Conservation (phyloP, 2,113 vertebrate genomes). For the Typhlomys cinereus region DNA sequence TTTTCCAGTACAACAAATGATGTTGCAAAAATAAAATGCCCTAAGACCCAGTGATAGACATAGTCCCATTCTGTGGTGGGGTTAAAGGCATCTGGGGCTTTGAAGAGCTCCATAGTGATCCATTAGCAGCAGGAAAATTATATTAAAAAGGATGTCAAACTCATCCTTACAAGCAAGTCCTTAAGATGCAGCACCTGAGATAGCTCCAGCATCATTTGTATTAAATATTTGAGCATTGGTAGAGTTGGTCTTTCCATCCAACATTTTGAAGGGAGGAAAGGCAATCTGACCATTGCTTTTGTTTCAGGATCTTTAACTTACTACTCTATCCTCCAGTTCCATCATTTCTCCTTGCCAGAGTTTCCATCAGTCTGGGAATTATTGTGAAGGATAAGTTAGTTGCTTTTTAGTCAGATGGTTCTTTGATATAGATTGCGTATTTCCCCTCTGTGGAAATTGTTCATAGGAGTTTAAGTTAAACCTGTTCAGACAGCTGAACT, state of each 20-base stretch:
- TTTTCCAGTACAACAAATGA: constrained; percentile 4
- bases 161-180: not conserved
- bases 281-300: not conserved
- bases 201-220: not conserved
- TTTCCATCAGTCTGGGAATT: constrained; percentile 19
- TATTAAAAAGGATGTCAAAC: not conserved
- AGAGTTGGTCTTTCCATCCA: not conserved
- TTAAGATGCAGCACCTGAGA: not conserved
- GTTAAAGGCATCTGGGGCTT: not conserved
- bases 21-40: constrained; percentile 15
- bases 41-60: not conserved
- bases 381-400: constrained; percentile 22
- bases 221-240: not conserved
- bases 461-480: constrained; percentile 55
- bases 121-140: not conserved
- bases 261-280: not conserved
- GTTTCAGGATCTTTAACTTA: not conserved
- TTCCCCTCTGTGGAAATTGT: constrained; percentile 25
- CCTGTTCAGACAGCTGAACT: constrained; percentile 45
- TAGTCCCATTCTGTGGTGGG: not conserved
- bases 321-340: not conserved
- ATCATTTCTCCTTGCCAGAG: not conserved
- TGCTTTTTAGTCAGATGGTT: constrained; percentile 14
- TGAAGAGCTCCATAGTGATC: not conserved
- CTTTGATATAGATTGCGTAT: constrained; percentile 13